phyloP scores from a whole-genome alignment of 1,140 invertebrate species.

The Lanistes nyassanus region DNA sequence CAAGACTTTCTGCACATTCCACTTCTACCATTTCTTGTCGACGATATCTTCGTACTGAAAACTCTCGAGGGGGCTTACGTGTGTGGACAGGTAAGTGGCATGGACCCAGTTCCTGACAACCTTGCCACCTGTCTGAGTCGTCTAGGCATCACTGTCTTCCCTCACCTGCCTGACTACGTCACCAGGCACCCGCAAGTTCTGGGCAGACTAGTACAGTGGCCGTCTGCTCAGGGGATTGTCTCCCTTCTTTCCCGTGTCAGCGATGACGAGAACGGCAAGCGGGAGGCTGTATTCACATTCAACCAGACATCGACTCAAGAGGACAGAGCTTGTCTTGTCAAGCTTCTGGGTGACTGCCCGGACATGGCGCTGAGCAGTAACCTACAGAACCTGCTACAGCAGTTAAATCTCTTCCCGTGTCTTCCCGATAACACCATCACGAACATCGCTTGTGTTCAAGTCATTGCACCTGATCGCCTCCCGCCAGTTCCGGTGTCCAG shows the following conservation, averaged over 20 bases:
- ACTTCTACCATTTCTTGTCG: too few relatives aligned
- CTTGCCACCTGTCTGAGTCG: not conserved
- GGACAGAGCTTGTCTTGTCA: slow-evolving; percentile 7
- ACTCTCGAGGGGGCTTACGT: slow-evolving; percentile 12
- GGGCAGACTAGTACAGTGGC: slow-evolving; percentile 21
- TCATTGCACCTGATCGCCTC: not conserved
- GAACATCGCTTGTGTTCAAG: not conserved
- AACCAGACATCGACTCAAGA: not conserved
- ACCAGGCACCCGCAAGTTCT: not conserved
- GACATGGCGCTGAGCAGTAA: not conserved
- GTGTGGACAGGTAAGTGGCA: not conserved
- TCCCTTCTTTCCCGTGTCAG: not conserved
- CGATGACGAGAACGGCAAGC: not conserved
- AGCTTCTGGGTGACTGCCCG: slow-evolving; percentile 1
- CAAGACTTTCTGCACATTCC: too few relatives aligned
- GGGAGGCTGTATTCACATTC: not conserved
- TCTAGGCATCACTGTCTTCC: slow-evolving; percentile 18
- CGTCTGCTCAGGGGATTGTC: slow-evolving; percentile 6
- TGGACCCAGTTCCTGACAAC: not conserved
- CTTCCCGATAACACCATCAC: not conserved
- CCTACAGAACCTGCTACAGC: not conserved
- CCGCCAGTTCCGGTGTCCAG: slow-evolving; percentile 2
- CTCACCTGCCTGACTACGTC: slow-evolving; percentile 16
- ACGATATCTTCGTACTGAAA: not conserved
- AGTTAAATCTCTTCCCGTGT: slow-evolving; percentile 2